Evolutionary conservation across 2,797 vertebrate species (phyloP).

Genomic region (Thalassophryne amazonica): DNA sequence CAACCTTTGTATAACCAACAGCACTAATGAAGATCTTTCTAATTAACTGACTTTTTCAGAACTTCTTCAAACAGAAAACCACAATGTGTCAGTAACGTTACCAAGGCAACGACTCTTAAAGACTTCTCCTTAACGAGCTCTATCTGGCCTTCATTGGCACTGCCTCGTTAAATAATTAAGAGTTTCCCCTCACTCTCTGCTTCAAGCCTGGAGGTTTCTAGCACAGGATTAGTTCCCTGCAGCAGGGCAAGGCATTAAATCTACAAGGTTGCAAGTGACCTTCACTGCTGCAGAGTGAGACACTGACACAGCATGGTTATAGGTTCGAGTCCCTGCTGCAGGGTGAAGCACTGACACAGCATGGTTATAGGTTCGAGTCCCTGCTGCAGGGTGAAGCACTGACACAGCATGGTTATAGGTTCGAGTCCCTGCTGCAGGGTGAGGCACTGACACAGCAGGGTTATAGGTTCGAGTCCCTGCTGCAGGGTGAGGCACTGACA

Average conservation of each 20-base stretch:
- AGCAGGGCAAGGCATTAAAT: background rate
- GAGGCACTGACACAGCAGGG: no score
- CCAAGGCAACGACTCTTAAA: slow-evolving; percentile 24
- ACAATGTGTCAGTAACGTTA: slow-evolving; percentile 10
- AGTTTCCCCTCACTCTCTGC: background rate
- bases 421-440: no score
- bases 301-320: no score
- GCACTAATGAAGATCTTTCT: slow-evolving; percentile 4
- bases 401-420: no score
- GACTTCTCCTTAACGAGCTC: slow-evolving; percentile 8
- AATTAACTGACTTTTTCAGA: background rate
- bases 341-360: no score
- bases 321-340: no score
- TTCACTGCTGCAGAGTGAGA: no score
- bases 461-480: no score
- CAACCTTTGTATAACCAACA: background rate
- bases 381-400: no score
- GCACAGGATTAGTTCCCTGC: background rate
- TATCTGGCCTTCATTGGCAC: slow-evolving; percentile 17
- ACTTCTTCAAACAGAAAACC: slow-evolving; percentile 10
- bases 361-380: no score
- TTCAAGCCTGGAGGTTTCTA: background rate
- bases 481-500: no score
- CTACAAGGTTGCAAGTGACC: no score
- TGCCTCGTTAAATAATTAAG: slow-evolving; percentile 17